A percentile compares a stretch with the other conserved stretches of the same genome.
phyloP scores from a whole-genome alignment of 2,797 vertebrate genomes.

The Clarias fuscus region DNA sequence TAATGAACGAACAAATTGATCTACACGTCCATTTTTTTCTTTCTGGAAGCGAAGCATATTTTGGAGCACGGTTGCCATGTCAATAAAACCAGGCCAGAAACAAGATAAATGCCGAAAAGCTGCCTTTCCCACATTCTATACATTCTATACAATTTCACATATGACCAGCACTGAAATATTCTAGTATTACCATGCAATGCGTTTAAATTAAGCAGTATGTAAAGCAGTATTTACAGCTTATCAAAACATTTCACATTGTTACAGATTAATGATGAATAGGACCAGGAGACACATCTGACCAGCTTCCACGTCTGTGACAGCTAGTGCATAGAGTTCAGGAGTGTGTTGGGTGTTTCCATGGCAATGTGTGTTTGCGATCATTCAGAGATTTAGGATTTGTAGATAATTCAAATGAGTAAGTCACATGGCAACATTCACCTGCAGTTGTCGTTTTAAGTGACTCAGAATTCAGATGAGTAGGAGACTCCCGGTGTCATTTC shows the following conservation, averaged over 20 bases:
- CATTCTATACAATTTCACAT: not conserved
- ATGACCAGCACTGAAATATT: not conserved
- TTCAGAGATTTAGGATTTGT: not conserved
- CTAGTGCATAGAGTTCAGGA: not conserved
- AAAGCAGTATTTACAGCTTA: conserved; percentile 19
- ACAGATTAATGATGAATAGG: not conserved
- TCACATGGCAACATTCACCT: not conserved
- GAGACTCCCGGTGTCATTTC: not conserved
- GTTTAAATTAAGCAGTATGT: not conserved
- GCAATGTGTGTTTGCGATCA: not conserved
- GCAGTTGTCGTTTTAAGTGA: not conserved
- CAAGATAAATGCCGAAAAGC: not conserved
- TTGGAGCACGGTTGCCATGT: not conserved
- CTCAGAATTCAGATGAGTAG: not conserved
- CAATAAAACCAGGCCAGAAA: not conserved
- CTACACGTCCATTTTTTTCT: not conserved
- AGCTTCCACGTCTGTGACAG: not conserved
- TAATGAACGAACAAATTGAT: not conserved
- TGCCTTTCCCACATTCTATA: not conserved
- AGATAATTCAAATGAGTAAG: not conserved
- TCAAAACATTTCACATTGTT: conserved; percentile 7
- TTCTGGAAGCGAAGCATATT: not conserved
- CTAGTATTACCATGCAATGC: not conserved
- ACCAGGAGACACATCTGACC: not conserved
- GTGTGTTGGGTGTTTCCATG: not conserved